Base-by-base conservation (phyloP, 2,797 vertebrate species). In the Pelobates cultripes region DNA sequence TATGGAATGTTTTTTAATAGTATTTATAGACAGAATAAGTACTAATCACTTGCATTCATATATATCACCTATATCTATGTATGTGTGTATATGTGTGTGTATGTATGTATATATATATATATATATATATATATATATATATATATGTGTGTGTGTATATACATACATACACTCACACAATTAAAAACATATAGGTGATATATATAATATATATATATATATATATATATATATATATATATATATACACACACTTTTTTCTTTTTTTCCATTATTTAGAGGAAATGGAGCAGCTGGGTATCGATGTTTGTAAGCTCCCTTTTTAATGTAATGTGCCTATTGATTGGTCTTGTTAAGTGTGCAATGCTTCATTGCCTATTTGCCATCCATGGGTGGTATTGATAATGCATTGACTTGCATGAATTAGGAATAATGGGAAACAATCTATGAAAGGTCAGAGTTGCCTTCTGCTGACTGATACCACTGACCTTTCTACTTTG, bases 351-450 rank as follows among this genome's bases (percentile, higher is more conserved):
- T 70, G 68, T 45, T 70, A 28, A 40, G 55, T 14, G 55, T 64
- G 64, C 70, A 74, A 47, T 74, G 43, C 28, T 28, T 64, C 69
- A 41, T 69, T 71, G 45, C 72, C 55, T 81, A 64, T 81, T 81
- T 43, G 7, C 53, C 43, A 55, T 76, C 73, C 42, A 73, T 70
- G 43, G 66, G 55, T 69, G 73, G 73, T 82, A 82, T 82, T 77
- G 80, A 77, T 71, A 40, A 75, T 43, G 2, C 77, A 43, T 77
- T 64, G 73, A 77, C 55, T 64, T 77, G 57, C 60, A 77, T 77
- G 73, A 82, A 82, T 82, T 71, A 77, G 68, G 15, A 77, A 55
- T 66, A 47, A 70, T 82, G 69, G 53, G 75, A 28, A 71, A 47
- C 55, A 71, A 66, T 71, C 67, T 77, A 64, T 71, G 61, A 82